Evolutionary conservation across 2,888 invertebrate species (phyloP).

Genomic region (Bibio marci): DNA sequence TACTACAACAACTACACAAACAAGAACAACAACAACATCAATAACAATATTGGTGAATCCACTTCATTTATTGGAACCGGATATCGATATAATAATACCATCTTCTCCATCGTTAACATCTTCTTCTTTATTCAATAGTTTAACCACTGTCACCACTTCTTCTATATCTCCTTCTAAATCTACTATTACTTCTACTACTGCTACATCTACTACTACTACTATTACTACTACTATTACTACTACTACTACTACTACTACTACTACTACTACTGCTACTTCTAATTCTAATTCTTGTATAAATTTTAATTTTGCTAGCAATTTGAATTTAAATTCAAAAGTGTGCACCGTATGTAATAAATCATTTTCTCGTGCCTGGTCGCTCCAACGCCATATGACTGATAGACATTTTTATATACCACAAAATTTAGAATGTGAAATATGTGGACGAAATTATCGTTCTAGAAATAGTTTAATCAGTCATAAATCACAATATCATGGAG

Average conservation of each 20-base stretch:
- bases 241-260: no score
- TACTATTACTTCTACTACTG: no score
- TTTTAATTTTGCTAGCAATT: conserved; percentile 2
- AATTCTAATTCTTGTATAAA: background rate
- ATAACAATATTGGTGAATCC: conserved; percentile 4
- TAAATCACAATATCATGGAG: conserved; percentile 31
- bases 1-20: no score
- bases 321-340: conserved; percentile 21
- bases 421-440: conserved; percentile 30
- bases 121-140: no score
- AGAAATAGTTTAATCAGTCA: conserved; percentile 32
- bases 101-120: no score
- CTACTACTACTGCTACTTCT: background rate
- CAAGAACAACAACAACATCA: no score
- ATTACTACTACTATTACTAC: no score
- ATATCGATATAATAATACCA: background rate
- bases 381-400: conserved; percentile 32
- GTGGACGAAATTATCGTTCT: conserved; percentile 31
- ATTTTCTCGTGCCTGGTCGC: conserved; percentile 32
- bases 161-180: background rate
- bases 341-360: conserved; percentile 28
- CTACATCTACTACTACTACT: no score
- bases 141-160: no score
- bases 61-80: conserved; percentile 2
- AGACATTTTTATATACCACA: conserved; percentile 32